Evolutionary conservation across 2,888 invertebrate species (phyloP).

Genomic region (Scotopteryx bipunctaria): DNA sequence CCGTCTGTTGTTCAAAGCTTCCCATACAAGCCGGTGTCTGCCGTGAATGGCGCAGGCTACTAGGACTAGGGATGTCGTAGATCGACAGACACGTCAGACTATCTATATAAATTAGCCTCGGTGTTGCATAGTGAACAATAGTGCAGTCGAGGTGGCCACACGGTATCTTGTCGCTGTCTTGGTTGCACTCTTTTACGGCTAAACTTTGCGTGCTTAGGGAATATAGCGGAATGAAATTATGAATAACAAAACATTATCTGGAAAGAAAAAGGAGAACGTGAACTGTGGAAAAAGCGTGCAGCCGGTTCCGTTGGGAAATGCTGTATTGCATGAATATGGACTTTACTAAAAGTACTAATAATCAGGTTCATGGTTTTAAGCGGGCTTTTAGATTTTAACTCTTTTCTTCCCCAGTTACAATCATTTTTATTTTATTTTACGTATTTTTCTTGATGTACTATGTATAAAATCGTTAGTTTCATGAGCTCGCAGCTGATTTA

Average conservation of each 20-base stretch:
- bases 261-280: conserved; percentile 17
- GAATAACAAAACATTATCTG: conserved; percentile 23
- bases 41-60: conserved; percentile 18
- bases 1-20: conserved; percentile 31
- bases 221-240: conserved; percentile 21
- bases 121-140: conserved; percentile 73
- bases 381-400: not conserved
- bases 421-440: not conserved
- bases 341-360: not conserved
- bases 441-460: not conserved
- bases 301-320: conserved; percentile 14
- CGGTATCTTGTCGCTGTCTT: conserved; percentile 29
- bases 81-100: conserved; percentile 31
- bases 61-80: conserved; percentile 26
- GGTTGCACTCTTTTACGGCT: conserved; percentile 18
- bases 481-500: too few relatives aligned
- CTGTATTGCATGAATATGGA: conserved; percentile 1
- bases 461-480: too few relatives aligned
- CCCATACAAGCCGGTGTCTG: conserved; percentile 29
- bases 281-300: conserved; percentile 18
- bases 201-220: conserved; percentile 23
- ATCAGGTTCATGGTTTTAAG: not conserved
- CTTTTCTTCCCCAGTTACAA: too few relatives aligned
- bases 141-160: conserved; percentile 73
- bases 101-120: conserved; percentile 76